Base-by-base conservation (phyloP, 2,888 invertebrate species). In the Synergus itoensis region DNA sequence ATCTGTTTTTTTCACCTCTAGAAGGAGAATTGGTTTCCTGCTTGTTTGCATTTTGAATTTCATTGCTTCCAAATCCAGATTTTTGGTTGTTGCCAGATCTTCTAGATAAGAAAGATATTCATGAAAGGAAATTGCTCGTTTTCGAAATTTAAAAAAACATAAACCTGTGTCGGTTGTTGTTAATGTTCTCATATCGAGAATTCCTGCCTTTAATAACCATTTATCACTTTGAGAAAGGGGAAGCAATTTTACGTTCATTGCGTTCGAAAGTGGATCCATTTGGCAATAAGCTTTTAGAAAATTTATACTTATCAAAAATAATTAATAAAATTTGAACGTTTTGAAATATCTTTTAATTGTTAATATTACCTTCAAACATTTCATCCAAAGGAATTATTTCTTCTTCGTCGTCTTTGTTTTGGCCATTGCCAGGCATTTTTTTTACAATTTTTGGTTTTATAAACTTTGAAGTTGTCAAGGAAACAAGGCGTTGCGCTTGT, bases 101-200 rank as follows among this genome's bases (percentile, higher is more conserved):
- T 85, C 79, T 36, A 90, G 76, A 60, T 86, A 90, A 0, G 45
- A 43, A 16, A 88, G 81, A 78, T 89, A 90, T 65, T 91, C 87
- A 0, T 88, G 83, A 64, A 84, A 89, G 3, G 84, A 80, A 12
- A 90, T 78, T 0, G 90, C 90, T 45, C 90, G 86, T 81, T 89
- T 90, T 4, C 87, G 87, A 81, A 89, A 90, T 80, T 90, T 89
- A 53, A 90, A 88, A 77, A 90, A 91, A 45, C 85, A 85, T 5
- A 89, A 57, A 36, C 89, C 90, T 2, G 88, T 89, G 21, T 90
- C 88, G 0, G 89, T 90, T 4, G 87, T 87, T 0, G 89, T 89
- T 0, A 90, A 64, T 4, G 84, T 86, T 2, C 82, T 73, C 87
- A 86, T 87, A 76, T 90, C 89, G 4, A 90, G 81, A 76, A 90